These are phyloP conservation scores for Danio tinwini DNA, from an alignment of 2,797 vertebrate species.

Conservation along the genomic window DNA sequence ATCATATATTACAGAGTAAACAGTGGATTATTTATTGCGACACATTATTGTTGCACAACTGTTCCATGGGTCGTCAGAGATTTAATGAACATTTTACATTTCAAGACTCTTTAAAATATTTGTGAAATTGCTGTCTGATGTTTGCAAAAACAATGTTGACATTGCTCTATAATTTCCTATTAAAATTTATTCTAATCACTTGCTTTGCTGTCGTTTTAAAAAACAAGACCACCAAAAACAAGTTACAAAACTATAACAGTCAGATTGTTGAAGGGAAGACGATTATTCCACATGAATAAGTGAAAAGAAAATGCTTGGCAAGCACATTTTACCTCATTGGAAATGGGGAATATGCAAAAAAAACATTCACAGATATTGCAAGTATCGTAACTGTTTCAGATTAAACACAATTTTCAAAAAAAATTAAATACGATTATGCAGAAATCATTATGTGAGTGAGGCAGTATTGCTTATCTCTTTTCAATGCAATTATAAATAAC, in stretches of 20 bases:
- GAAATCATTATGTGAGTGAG: slow-evolving; percentile 14
- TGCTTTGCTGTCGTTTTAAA: slow-evolving; percentile 16
- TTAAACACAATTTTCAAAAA: slow-evolving; percentile 19
- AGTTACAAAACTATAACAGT: slow-evolving; percentile 41
- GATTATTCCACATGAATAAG: slow-evolving; percentile 21
- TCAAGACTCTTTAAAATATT: slow-evolving; percentile 37
- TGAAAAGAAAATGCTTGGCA: background rate
- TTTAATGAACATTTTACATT: slow-evolving; percentile 33
- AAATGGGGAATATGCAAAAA: background rate
- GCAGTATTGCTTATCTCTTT: slow-evolving; percentile 53
- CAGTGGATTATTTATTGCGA: slow-evolving; percentile 58
- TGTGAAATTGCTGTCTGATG: background rate
- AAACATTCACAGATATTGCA: slow-evolving; percentile 3
- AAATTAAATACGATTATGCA: slow-evolving; percentile 48
- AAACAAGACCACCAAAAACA: slow-evolving; percentile 4
- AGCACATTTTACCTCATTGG: background rate
- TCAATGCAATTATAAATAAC: slow-evolving; percentile 31
- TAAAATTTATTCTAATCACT: slow-evolving; percentile 25
- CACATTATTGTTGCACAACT: slow-evolving; percentile 47
- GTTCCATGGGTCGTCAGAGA: slow-evolving; percentile 25
- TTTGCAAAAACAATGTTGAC: slow-evolving; percentile 11
- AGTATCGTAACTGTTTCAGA: background rate
- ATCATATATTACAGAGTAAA: slow-evolving; percentile 46
- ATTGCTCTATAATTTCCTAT: background rate
- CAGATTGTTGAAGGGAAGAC: slow-evolving; percentile 55